Evolutionary conservation across 2,113 vertebrate genomes (phyloP).

Genomic region (Phaetusa simplex): DNA sequence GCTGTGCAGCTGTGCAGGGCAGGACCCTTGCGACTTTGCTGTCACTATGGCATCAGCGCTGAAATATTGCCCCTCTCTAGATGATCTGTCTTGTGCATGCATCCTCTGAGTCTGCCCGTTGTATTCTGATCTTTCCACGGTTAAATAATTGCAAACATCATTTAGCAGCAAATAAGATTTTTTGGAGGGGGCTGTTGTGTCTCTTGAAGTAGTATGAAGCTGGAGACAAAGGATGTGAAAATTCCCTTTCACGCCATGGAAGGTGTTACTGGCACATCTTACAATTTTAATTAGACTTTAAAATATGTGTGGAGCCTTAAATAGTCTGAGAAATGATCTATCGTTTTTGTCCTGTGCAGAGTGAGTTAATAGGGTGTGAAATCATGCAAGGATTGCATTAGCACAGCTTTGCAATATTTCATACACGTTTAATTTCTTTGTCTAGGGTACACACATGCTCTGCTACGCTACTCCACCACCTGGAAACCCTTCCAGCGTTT

Average conservation of each 20-base stretch:
- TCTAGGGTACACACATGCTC: not conserved
- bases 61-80: not conserved
- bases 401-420: slow-evolving; percentile 20
- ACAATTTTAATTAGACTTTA: slow-evolving; percentile 41
- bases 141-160: not conserved
- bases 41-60: not conserved
- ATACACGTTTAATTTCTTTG: not conserved
- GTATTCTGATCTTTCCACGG: not conserved
- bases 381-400: slow-evolving; percentile 30
- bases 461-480: not conserved
- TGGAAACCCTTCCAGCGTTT: not conserved
- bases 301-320: slow-evolving; percentile 27
- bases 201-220: not conserved
- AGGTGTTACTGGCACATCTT: slow-evolving; percentile 27
- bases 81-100: not conserved
- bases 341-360: not conserved
- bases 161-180: not conserved
- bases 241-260: not conserved
- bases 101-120: not conserved
- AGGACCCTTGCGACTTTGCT: not conserved
- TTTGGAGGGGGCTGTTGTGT: not conserved
- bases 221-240: slow-evolving; percentile 24
- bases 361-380: slow-evolving; percentile 56
- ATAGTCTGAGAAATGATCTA: slow-evolving; percentile 17
- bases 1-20: not conserved